Conservation (phyloP, 1,140 invertebrate genomes). For the Psilanteris sp. region DNA sequence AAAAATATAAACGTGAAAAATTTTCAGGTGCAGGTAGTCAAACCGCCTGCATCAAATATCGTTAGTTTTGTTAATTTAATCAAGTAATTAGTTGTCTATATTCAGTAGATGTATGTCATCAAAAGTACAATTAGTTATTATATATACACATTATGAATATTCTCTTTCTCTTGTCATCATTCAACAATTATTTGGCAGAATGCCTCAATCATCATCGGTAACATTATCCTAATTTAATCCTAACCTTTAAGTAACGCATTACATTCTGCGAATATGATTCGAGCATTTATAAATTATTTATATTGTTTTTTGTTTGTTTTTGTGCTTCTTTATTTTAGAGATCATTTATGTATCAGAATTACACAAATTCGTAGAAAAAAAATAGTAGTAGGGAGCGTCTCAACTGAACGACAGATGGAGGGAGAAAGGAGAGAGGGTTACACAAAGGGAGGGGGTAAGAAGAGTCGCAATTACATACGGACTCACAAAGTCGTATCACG, state of each 20-base stretch:
- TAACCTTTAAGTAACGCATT: slow-evolving; percentile 69
- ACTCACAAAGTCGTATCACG: not conserved
- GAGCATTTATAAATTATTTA: slow-evolving; percentile 78
- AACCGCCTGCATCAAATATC: too few relatives aligned
- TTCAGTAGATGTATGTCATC: too few relatives aligned
- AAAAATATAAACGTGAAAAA: too few relatives aligned
- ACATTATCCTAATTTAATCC: slow-evolving; percentile 39
- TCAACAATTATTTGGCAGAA: slow-evolving; percentile 38
- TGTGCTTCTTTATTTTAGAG: slow-evolving; percentile 78
- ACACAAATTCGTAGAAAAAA: slow-evolving; percentile 80
- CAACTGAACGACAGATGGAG: too few relatives aligned
- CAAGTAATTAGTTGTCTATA: too few relatives aligned
- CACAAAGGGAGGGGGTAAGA: not conserved
- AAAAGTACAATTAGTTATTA: too few relatives aligned
- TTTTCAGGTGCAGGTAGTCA: too few relatives aligned
- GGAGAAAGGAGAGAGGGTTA: not conserved
- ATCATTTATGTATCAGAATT: slow-evolving; percentile 77
- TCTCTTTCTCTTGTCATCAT: too few relatives aligned
- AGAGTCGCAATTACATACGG: not conserved
- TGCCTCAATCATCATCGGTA: slow-evolving; percentile 30
- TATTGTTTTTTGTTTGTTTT: slow-evolving; percentile 72
- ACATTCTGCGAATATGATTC: slow-evolving; percentile 72
- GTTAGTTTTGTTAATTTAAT: too few relatives aligned
- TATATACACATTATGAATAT: too few relatives aligned
- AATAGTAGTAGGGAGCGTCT: slow-evolving; percentile 67